phyloP scores from a whole-genome alignment of 2,113 vertebrate genomes.

The Egretta garzetta region DNA sequence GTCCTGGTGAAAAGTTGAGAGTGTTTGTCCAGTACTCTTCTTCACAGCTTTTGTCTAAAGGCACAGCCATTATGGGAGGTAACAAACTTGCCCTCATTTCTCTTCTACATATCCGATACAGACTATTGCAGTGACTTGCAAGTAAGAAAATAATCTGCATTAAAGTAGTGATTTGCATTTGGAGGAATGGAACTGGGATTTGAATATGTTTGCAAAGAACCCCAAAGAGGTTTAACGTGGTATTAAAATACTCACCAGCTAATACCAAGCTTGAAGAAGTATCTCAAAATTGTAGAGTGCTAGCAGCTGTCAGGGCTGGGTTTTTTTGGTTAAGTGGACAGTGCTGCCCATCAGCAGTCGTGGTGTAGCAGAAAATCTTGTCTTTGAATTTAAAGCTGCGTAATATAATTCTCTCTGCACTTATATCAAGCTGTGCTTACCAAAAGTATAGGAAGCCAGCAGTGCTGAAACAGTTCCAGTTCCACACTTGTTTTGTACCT shows the following conservation, averaged over 20 bases:
- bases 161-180: background rate
- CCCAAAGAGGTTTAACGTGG: background rate
- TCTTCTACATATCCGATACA: background rate
- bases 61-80: background rate
- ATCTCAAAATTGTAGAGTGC: background rate
- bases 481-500: rapidly evolving
- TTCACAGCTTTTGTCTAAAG: background rate
- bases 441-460: background rate
- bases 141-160: background rate
- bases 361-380: background rate
- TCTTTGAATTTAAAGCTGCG: background rate
- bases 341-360: background rate
- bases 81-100: background rate
- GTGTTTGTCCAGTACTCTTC: background rate
- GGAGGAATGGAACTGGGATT: background rate
- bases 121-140: background rate
- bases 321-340: background rate
- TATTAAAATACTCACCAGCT: background rate
- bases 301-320: background rate
- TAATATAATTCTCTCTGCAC: background rate
- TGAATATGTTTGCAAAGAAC: background rate
- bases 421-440: background rate
- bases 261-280: background rate
- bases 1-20: background rate
- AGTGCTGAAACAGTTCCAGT: background rate